Evolutionary conservation across 2,113 vertebrate species (phyloP), one percentile per base, ranked within the genome.

Genomic region (Hystrix cristata): DNA sequence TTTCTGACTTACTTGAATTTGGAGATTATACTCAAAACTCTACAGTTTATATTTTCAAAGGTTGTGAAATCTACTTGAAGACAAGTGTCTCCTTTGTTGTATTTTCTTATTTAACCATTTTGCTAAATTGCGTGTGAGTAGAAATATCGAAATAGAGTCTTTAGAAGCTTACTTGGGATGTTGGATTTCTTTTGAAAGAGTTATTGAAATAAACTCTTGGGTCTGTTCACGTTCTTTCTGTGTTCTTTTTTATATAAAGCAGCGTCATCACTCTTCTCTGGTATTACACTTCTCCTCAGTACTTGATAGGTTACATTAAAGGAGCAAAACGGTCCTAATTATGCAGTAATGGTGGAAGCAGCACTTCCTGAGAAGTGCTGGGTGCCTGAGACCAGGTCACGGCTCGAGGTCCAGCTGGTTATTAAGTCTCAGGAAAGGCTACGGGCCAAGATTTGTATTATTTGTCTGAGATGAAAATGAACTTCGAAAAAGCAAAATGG

Each of bases 281-380:
- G 76, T 81, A 87, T 95, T 96, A 31, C 67, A 91, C 95, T 97
- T 96, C 94, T 95, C 84, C 65, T 97, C 94, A 94, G 87, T 97
- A 97, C 97, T 96, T 89, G 92, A 97, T 94, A 96, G 11, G 67
- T 57, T 94, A 88, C 92, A 95, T 95, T 94, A 97, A 97, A 97
- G 72, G 67, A 86, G 87, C 79, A 96, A 94, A 97, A 97, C 97
- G 78, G 19, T 92, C 95, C 97, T 97, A 97, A 98, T 98, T 98
- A 97, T 96, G 88, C 95, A 97, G 78, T 97, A 97, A 96, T 96
- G 94, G 93, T 84, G 72, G 74, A 91, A 94, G 92, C 65, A 53
- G 51, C 82, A 90, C 92, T 98, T 98, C 92, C 95, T 80, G 78
- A 82, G 88, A 96, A 90, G 79, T 97, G 96, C 97, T 97, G 96